These are phyloP conservation scores for Callinectes sapidus DNA, from an alignment of 2,888 invertebrate species.

Conservation along the genomic window DNA sequence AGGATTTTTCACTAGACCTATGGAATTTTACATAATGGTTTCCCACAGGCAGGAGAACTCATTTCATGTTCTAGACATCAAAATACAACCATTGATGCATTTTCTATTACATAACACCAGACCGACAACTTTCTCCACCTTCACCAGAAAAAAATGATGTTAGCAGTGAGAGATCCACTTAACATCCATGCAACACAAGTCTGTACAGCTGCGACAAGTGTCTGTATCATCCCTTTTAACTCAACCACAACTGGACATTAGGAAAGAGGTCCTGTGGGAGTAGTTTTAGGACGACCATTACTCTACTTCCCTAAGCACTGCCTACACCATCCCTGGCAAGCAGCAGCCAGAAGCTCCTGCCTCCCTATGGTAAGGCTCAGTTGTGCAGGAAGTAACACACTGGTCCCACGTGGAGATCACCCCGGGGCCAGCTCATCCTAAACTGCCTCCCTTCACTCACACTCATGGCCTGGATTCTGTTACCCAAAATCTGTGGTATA, in stretches of 20 bases:
- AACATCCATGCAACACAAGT: too few species aligned
- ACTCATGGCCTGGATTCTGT: too few species aligned
- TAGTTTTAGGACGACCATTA: conserved; percentile 53
- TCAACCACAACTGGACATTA: conserved; percentile 64
- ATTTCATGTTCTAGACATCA: too few species aligned
- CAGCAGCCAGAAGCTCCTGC: conserved; percentile 36
- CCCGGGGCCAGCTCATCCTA: background rate
- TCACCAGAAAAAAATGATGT: too few species aligned
- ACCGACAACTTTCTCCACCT: too few species aligned
- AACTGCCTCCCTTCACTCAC: background rate
- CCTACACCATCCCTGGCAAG: conserved; percentile 55
- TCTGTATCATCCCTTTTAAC: conserved; percentile 47
- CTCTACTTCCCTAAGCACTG: conserved; percentile 68
- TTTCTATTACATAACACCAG: too few species aligned
- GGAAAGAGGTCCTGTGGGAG: conserved; percentile 66
- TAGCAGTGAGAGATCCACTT: too few species aligned
- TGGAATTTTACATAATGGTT: too few species aligned
- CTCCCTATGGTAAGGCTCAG: conserved; percentile 51
- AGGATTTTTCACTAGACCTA: too few species aligned
- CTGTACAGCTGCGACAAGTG: background rate
- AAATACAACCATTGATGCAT: too few species aligned
- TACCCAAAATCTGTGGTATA: background rate
- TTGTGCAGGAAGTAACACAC: conserved; percentile 56
- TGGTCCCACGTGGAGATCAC: background rate
- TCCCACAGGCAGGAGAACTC: too few species aligned